A percentile compares a stretch with the other conserved stretches of the same genome.
phyloP scores from a whole-genome alignment of 2,888 invertebrate species.

The Lasioglossum calceatum region DNA sequence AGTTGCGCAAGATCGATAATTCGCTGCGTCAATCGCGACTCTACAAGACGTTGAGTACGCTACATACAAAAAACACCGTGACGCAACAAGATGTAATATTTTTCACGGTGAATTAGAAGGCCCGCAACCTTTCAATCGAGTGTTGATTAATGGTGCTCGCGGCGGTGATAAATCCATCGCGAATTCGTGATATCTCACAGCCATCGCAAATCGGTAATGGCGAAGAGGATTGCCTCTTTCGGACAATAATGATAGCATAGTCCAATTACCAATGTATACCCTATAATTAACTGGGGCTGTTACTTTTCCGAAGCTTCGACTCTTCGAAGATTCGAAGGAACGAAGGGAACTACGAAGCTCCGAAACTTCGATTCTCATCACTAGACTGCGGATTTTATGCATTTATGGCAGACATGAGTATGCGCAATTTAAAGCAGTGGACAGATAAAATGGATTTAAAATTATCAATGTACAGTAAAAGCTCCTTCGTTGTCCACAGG shows the following conservation, averaged over 20 bases:
- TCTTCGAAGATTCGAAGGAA: too few species aligned
- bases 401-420: too few species aligned
- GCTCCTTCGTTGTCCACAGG: too few species aligned
- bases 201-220: neutral
- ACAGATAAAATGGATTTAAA: too few species aligned
- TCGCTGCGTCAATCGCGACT: neutral
- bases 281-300: too few species aligned
- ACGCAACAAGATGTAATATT: neutral
- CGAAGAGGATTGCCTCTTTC: neutral
- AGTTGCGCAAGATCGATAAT: neutral
- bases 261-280: too few species aligned
- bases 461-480: too few species aligned
- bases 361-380: too few species aligned
- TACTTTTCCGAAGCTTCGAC: too few species aligned
- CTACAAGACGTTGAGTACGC: neutral
- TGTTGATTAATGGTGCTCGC: neutral
- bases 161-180: neutral
- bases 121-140: conserved; percentile 4
- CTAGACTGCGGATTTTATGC: too few species aligned
- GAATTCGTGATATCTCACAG: neutral
- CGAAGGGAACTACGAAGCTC: too few species aligned
- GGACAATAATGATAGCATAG: neutral
- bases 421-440: too few species aligned
- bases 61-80: neutral
- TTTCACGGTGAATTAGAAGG: neutral